phyloP scores from a whole-genome alignment of 2,888 invertebrate species.

The Cataglyphis altisquamis region DNA sequence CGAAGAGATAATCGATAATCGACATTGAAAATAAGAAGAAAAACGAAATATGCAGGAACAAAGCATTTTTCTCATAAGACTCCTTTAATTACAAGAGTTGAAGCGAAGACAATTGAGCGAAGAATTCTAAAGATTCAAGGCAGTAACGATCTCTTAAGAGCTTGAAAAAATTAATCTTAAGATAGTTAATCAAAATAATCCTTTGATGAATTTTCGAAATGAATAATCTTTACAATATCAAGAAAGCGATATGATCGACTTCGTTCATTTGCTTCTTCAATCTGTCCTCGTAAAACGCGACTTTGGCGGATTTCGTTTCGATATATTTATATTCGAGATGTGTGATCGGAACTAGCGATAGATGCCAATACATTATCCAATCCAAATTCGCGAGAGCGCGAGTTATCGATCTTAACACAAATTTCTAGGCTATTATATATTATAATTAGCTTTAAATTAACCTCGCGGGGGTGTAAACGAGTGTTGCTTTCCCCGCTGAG shows the following conservation, averaged over 20 bases:
- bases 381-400: constrained; percentile 7
- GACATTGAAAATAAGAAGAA: neutral
- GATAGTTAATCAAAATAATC: neutral
- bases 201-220: neutral
- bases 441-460: constrained; percentile 12
- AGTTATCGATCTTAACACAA: neutral
- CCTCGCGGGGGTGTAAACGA: neutral
- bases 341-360: neutral
- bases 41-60: neutral
- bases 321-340: neutral
- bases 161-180: neutral
- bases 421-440: neutral
- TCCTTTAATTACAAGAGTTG: neutral
- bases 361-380: constrained; percentile 19
- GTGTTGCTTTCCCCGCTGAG: neutral
- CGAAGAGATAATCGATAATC: neutral
- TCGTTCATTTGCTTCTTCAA: constrained; percentile 2
- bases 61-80: constrained; percentile 10
- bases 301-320: neutral
- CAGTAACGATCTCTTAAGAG: neutral
- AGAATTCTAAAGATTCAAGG: neutral
- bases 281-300: neutral
- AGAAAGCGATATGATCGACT: neutral
- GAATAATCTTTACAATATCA: neutral
- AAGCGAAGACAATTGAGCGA: neutral